phyloP scores from a whole-genome alignment of 1,140 invertebrate genomes.

The Rhopalosiphum padi region DNA sequence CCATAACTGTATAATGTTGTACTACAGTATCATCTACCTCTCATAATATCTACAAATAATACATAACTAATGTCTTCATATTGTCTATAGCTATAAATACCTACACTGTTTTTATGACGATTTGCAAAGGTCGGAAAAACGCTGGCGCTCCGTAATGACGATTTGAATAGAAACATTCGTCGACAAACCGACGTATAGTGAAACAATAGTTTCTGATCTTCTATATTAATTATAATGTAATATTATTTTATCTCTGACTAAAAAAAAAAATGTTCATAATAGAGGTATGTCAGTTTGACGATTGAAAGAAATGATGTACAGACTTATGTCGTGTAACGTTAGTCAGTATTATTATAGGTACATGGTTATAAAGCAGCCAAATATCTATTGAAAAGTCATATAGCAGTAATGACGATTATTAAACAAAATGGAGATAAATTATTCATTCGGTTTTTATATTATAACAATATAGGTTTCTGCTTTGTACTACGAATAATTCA shows the following conservation, averaged over 20 bases:
- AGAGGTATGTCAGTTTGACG: background rate
- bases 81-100: background rate
- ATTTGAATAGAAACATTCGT: background rate
- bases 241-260: background rate
- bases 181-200: background rate
- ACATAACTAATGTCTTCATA: background rate
- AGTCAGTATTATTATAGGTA: background rate
- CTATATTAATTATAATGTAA: background rate
- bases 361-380: background rate
- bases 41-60: background rate
- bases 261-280: background rate
- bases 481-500: background rate
- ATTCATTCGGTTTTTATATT: background rate
- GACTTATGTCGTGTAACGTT: background rate
- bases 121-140: background rate
- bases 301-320: background rate
- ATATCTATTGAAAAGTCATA: too few relatives aligned
- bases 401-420: too few relatives aligned
- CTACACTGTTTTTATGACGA: background rate
- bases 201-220: background rate
- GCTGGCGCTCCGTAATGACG: background rate
- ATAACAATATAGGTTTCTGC: too few relatives aligned
- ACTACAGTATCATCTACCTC: too few relatives aligned
- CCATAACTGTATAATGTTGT: background rate
- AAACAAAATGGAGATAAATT: background rate